Percentiles rank a stretch among this genome's conserved stretches.
Conservation (phyloP, 1,140 invertebrate genomes). For the Dendroctonus valens region DNA sequence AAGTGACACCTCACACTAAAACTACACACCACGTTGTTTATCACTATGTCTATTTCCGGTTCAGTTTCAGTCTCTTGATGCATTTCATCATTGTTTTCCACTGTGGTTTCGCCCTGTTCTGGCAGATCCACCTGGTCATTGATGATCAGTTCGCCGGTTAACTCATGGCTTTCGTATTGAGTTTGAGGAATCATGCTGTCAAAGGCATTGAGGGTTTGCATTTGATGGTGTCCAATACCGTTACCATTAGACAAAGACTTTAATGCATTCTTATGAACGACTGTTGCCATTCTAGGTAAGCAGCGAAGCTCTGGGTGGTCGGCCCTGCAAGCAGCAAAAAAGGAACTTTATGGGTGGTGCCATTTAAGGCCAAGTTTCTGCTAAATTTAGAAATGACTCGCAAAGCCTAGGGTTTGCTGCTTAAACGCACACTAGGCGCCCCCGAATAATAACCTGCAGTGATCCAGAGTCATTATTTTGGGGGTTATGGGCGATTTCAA, state of each 20-base stretch:
- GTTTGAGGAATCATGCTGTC: constrained; percentile 34
- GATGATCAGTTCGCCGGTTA: constrained; percentile 1
- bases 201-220: constrained; percentile 33
- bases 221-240: constrained; percentile 54
- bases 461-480: not conserved
- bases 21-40: constrained; percentile 98
- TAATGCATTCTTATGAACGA: constrained; percentile 72
- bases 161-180: constrained; percentile 34
- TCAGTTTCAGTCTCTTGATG: constrained; percentile 50
- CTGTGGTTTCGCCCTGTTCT: constrained; percentile 5
- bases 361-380: constrained; percentile 18
- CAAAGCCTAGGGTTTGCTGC: no score
- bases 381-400: constrained; percentile 16
- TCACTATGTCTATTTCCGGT: constrained; percentile 88
- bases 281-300: constrained; percentile 61
- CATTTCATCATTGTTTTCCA: constrained; percentile 5
- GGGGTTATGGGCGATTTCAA: constrained; percentile 9
- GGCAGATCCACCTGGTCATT: constrained; percentile 17
- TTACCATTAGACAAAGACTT: constrained; percentile 63
- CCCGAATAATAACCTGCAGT: not conserved
- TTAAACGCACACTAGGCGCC: not conserved
- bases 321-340: constrained; percentile 11
- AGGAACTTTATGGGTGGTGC: constrained; percentile 14
- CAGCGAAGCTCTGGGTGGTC: not conserved
- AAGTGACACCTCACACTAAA: constrained; percentile 97